A percentile compares a stretch with the other conserved stretches of the same genome.
Conservation (phyloP, 2,888 invertebrate species). For the Lasius fuliginosus region DNA sequence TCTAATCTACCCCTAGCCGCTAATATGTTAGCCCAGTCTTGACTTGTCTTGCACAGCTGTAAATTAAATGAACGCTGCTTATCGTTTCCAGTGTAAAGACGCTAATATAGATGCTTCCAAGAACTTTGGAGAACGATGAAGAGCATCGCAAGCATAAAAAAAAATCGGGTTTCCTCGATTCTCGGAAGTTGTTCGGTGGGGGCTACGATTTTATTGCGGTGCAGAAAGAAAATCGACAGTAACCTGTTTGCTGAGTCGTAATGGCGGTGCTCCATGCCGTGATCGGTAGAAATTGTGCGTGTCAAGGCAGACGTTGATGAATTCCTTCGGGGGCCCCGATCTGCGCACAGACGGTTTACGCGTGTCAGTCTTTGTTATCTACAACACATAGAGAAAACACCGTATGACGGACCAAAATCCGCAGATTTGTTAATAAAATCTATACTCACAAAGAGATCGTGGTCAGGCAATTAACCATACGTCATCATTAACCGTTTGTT, state of each 20-base stretch:
- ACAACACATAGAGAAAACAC: constrained; percentile 77
- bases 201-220: background rate
- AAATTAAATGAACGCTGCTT: constrained; percentile 33
- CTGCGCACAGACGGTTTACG: constrained; percentile 86
- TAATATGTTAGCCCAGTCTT: constrained; percentile 91
- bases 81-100: constrained; percentile 19
- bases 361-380: constrained; percentile 86
- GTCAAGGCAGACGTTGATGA: constrained; percentile 91
- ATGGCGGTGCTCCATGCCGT: constrained; percentile 90
- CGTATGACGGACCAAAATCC: constrained; percentile 43
- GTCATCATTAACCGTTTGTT: background rate
- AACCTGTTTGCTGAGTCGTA: constrained; percentile 89
- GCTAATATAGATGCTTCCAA: background rate
- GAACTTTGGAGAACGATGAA: background rate
- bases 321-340: constrained; percentile 86
- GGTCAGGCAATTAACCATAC: background rate
- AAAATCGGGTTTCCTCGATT: constrained; percentile 22
- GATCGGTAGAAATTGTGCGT: constrained; percentile 92
- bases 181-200: constrained; percentile 11
- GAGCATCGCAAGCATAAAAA: background rate
- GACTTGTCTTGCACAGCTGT: constrained; percentile 89
- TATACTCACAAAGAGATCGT: background rate
- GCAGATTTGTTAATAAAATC: background rate
- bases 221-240: constrained; percentile 32
- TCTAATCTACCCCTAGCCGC: constrained; percentile 90